Percentiles rank a stretch among this genome's conserved stretches.
Conservation (phyloP, 2,888 invertebrate species). For the Sclerodermus sp. region DNA sequence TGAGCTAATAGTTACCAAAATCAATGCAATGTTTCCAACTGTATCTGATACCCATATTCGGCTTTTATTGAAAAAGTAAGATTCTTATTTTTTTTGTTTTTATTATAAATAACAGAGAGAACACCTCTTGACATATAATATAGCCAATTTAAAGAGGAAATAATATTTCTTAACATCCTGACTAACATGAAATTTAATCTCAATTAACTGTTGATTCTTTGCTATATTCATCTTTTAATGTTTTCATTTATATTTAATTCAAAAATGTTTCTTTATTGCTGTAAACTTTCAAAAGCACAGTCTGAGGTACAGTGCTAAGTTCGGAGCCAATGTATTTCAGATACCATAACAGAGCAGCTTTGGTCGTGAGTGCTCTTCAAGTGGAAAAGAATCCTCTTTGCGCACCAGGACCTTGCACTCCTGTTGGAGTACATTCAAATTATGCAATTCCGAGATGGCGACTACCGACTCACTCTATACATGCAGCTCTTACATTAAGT, state of each 20-base stretch:
- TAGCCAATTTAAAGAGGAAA: neutral
- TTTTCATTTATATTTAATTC: too few species aligned
- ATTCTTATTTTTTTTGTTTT: slow-evolving; percentile 26
- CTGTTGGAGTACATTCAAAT: slow-evolving; percentile 52
- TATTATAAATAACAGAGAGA: neutral
- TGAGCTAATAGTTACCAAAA: slow-evolving; percentile 76
- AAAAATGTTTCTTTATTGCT: slow-evolving; percentile 4
- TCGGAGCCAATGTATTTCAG: slow-evolving; percentile 61
- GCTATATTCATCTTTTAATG: neutral
- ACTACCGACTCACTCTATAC: slow-evolving; percentile 62
- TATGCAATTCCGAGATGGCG: slow-evolving; percentile 59
- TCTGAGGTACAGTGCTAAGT: slow-evolving; percentile 34
- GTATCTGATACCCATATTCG: slow-evolving; percentile 87
- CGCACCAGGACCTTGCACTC: slow-evolving; percentile 75
- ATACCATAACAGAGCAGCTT: slow-evolving; percentile 89
- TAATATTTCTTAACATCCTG: neutral
- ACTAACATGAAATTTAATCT: slow-evolving; percentile 5
- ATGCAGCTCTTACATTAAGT: slow-evolving; percentile 71
- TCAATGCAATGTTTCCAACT: slow-evolving; percentile 87
- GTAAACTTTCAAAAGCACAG: slow-evolving; percentile 13
- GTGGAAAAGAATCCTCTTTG: slow-evolving; percentile 90
- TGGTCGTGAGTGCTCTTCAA: slow-evolving; percentile 90
- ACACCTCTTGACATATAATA: neutral
- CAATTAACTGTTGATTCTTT: slow-evolving; percentile 6
- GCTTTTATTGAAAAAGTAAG: slow-evolving; percentile 86